Conservation (phyloP, 1,140 invertebrate species). For the Brachionus plicatilis region DNA sequence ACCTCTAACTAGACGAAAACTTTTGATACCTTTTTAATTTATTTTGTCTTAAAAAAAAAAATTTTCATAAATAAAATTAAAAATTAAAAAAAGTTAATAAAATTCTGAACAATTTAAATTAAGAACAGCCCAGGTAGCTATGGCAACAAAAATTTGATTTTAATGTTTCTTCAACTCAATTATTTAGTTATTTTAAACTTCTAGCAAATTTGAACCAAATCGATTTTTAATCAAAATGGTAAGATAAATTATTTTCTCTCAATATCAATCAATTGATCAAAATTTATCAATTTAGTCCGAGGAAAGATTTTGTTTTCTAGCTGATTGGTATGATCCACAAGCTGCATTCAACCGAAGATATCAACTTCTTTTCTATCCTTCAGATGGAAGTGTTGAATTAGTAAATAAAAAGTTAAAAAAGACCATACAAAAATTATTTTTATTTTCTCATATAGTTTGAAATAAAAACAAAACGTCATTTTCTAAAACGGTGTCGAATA, state of each 20-base stretch:
- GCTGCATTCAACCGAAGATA: slow-evolving; percentile 67
- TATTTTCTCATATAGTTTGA: slow-evolving; percentile 65
- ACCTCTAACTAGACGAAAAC: no score
- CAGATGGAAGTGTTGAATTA: slow-evolving; percentile 70
- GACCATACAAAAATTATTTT: neutral
- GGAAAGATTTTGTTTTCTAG: slow-evolving; percentile 61
- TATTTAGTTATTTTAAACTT: neutral
- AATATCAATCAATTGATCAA: neutral
- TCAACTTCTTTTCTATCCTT: slow-evolving; percentile 68
- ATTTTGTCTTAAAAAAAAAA: no score
- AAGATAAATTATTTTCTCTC: neutral
- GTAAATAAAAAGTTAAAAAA: slow-evolving; percentile 45
- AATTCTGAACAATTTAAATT: no score
- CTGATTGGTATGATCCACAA: slow-evolving; percentile 75
- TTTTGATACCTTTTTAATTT: no score
- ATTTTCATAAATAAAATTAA: no score
- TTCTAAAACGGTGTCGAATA: slow-evolving; percentile 68
- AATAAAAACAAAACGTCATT: slow-evolving; percentile 66
- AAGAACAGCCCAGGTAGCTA: neutral
- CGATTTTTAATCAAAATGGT: neutral
- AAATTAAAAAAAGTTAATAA: no score
- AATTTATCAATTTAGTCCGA: slow-evolving; percentile 42
- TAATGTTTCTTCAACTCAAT: neutral
- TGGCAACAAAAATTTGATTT: neutral
- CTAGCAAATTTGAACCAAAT: neutral